A percentile compares a stretch with the other conserved stretches of the same genome.
Conservation (phyloP, 2,888 invertebrate species). For the Baronia brevicornis region DNA sequence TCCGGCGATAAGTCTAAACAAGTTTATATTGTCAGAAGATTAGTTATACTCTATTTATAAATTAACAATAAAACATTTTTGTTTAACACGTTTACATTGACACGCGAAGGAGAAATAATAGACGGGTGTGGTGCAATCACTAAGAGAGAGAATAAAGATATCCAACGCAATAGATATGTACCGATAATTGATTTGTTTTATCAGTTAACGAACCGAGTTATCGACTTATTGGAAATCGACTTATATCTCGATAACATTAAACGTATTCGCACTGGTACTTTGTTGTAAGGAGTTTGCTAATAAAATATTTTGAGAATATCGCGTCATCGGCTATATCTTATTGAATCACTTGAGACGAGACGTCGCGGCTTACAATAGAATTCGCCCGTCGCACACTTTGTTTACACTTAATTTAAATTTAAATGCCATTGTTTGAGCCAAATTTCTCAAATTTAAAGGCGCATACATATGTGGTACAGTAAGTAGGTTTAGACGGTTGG, state of each 20-base stretch:
- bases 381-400: constrained; percentile 13
- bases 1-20: constrained; percentile 16
- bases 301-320: constrained; percentile 13
- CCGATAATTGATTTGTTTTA: constrained; percentile 32
- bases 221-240: constrained; percentile 36
- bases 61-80: background rate
- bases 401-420: constrained; percentile 15
- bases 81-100: background rate
- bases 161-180: constrained; percentile 16
- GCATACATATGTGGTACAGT: constrained; percentile 2
- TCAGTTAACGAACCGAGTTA: constrained; percentile 37
- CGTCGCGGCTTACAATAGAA: constrained; percentile 24
- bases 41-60: background rate
- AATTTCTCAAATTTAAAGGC: constrained; percentile 10
- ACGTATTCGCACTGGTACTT: constrained; percentile 23
- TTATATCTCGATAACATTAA: constrained; percentile 35
- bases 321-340: no score
- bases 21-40: constrained; percentile 7
- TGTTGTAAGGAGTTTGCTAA: constrained; percentile 7
- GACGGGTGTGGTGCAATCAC: no score
- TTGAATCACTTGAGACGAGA: no score
- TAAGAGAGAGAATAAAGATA: constrained; percentile 17
- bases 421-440: constrained; percentile 15
- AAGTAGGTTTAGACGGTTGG: constrained; percentile 13
- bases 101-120: background rate